phyloP scores from a whole-genome alignment of 2,113 vertebrate genomes.

The Lonchura striata region DNA sequence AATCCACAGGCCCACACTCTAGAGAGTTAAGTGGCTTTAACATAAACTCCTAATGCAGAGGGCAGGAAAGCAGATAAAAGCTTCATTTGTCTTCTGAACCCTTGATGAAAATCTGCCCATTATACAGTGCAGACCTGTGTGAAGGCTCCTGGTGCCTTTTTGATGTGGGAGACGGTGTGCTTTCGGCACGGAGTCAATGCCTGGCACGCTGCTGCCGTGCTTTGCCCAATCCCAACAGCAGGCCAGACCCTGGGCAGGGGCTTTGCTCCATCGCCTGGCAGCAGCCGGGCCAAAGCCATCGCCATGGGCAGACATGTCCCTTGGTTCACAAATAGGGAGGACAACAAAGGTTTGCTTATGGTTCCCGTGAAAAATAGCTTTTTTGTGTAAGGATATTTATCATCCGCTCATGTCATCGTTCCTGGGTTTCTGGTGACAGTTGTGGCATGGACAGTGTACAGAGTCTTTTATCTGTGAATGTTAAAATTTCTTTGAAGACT shows the following conservation, averaged over 20 bases:
- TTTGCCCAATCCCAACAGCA: background rate
- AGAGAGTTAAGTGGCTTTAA: constrained; percentile 76
- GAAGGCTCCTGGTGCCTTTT: constrained; percentile 46
- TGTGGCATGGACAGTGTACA: constrained; percentile 9
- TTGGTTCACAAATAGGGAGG: constrained; percentile 18
- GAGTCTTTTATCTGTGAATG: constrained; percentile 68
- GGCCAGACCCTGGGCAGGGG: background rate
- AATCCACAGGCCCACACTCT: constrained; percentile 63
- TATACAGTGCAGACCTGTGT: constrained; percentile 45
- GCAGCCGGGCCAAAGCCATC: background rate
- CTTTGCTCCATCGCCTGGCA: constrained; percentile 1
- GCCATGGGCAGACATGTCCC: background rate
- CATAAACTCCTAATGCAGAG: constrained; percentile 65
- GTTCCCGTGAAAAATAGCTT: constrained; percentile 48
- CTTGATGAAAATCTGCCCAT: constrained; percentile 64
- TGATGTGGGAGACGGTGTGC: constrained; percentile 28
- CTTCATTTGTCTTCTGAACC: constrained; percentile 70
- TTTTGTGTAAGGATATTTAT: constrained; percentile 69
- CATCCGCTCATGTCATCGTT: constrained; percentile 62
- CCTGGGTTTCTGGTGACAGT: constrained; percentile 43
- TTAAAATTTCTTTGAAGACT: constrained; percentile 72
- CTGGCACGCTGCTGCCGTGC: accelerated
- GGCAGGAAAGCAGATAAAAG: constrained; percentile 70
- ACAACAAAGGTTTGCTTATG: constrained; percentile 75
- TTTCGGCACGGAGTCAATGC: background rate